Base-by-base conservation (phyloP, 2,797 vertebrate species). In the Erpetoichthys calabaricus region DNA sequence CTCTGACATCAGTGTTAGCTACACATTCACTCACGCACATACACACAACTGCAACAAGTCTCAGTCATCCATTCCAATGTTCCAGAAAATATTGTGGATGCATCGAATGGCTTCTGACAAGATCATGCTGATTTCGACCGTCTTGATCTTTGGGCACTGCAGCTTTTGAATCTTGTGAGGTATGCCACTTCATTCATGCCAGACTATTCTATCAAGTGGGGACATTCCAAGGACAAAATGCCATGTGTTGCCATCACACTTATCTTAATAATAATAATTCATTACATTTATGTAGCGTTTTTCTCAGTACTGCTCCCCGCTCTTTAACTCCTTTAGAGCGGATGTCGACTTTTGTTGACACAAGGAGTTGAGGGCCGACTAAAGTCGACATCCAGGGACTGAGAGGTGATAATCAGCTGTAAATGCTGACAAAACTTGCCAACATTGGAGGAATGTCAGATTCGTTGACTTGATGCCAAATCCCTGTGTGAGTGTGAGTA, bases 101-200 rank as follows among this genome's bases (percentile, higher is more conserved):
- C 94, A 89, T 44, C 94, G 90, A 68, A 99, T 98, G 69, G 95
- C 95, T 77, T 99, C 94, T 0, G 94, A 94, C 53, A 98, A 84
- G 75, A 97, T 99, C 90, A 98, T 91, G 78, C 94, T 98, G 82
- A 98, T 97, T 73, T 99, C 95, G 43, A 96, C 95, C 0, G 95
- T 99, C 75, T 97, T 97, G 76, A 99, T 99, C 76, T 99, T 99
- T 55, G 91, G 90, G 74, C 94, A 99, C 77, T 97, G 91, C 6
- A 99, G 90, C 73, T 99, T 99, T 69, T 99, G 95, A 47, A 94
- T 86, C 77, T 99, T 95, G 0, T 99, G 95, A 4, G 95, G 95
- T 59, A 99, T 90, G 0, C 95, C 10, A 93, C 95, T 76, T 97
- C 94, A 5, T 99, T 91, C 0, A 99, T 99, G 1, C 92, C 88